Conservation (phyloP, 2,888 invertebrate species). For the Drosophila nr. perissopoda region DNA sequence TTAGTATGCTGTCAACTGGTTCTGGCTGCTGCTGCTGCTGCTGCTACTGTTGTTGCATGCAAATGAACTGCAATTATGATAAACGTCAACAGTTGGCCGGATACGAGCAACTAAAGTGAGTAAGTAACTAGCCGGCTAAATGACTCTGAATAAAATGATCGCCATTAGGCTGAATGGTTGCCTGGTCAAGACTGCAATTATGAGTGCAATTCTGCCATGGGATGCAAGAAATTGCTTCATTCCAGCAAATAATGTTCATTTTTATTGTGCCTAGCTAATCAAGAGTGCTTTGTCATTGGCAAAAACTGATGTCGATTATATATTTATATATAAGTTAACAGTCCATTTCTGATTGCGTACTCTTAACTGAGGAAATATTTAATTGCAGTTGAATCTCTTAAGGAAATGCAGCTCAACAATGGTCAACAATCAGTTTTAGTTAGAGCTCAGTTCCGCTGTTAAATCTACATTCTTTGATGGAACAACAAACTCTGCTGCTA, state of each 20-base stretch:
- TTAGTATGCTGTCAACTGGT: constrained; percentile 41
- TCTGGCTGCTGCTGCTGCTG: constrained; percentile 6
- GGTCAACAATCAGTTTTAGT: not conserved
- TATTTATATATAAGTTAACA: not conserved
- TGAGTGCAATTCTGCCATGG: not conserved
- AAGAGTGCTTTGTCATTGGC: too few species aligned
- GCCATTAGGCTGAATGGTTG: constrained; percentile 39
- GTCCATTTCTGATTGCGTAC: not conserved
- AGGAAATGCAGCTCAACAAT: not conserved
- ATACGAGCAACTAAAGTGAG: constrained; percentile 71
- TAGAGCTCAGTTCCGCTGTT: not conserved
- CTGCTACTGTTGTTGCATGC: constrained; percentile 66
- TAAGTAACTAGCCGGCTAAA: constrained; percentile 52
- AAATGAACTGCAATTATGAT: constrained; percentile 83
- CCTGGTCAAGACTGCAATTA: not conserved
- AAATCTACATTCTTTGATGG: not conserved
- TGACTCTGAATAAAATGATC: constrained; percentile 61
- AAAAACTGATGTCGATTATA: not conserved
- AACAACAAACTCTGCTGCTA: not conserved
- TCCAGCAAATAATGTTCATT: not conserved
- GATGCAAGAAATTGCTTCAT: not conserved
- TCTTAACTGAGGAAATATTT: not conserved
- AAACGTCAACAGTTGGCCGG: constrained; percentile 84
- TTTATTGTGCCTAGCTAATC: too few species aligned
- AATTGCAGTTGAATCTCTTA: not conserved